Conservation (phyloP, 2,113 vertebrate genomes). For the Verasper variegatus region DNA sequence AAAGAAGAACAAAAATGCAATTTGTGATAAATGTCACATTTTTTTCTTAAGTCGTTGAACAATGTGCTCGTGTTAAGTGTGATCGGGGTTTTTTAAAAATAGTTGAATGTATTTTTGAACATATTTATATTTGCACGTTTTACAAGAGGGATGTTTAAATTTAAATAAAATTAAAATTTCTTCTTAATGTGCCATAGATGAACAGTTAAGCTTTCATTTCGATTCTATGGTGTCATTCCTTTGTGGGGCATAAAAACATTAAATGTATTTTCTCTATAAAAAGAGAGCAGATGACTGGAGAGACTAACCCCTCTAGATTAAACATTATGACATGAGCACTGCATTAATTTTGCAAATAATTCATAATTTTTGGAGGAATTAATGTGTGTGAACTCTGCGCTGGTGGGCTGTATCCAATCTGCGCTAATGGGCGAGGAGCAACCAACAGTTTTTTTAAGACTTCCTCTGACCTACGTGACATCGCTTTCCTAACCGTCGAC, state of each 20-base stretch:
- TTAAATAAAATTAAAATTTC: not conserved
- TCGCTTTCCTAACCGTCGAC: not conserved
- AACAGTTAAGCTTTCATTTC: not conserved
- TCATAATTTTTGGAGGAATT: not conserved
- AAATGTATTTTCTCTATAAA: not conserved
- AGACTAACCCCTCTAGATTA: not conserved
- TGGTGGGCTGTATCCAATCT: not conserved
- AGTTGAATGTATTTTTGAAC: too few species aligned
- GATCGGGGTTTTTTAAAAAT: too few species aligned
- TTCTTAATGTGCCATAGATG: not conserved
- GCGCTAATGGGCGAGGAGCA: not conserved
- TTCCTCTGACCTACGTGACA: not conserved
- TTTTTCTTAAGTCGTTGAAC: too few species aligned
- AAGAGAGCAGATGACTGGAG: not conserved
- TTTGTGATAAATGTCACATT: not conserved
- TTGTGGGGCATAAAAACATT: not conserved
- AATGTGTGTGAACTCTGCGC: not conserved
- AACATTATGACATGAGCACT: not conserved
- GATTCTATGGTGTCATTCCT: not conserved
- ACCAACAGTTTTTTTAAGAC: not conserved
- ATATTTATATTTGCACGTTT: too few species aligned
- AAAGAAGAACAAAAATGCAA: too few species aligned
- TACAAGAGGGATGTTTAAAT: not conserved
- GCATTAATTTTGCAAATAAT: not conserved
- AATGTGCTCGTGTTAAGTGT: too few species aligned